phyloP scores from a whole-genome alignment of 2,888 invertebrate species.

The Oligia strigilis region DNA sequence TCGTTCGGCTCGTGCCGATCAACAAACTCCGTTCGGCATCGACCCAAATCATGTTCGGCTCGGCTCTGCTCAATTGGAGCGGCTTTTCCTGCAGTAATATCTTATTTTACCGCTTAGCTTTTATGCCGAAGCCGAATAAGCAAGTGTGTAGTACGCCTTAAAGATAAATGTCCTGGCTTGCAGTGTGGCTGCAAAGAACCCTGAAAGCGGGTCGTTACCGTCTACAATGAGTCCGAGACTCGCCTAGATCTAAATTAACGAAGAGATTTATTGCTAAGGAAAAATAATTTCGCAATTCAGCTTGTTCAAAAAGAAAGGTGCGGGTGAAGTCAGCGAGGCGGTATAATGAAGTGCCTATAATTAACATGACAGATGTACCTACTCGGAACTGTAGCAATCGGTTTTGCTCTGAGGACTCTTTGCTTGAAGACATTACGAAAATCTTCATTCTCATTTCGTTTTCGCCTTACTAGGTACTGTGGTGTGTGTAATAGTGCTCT shows the following conservation, averaged over 20 bases:
- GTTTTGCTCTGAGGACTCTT: background rate
- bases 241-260: constrained; percentile 70
- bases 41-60: background rate
- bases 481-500: background rate
- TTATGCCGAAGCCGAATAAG: background rate
- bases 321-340: constrained; percentile 46
- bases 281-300: constrained; percentile 63
- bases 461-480: background rate
- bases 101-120: background rate
- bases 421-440: background rate
- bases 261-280: constrained; percentile 68
- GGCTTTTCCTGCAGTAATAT: background rate
- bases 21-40: background rate
- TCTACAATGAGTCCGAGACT: constrained; percentile 53
- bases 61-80: no score
- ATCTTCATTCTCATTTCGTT: background rate
- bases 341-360: constrained; percentile 62
- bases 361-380: constrained; percentile 61
- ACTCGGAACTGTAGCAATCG: background rate
- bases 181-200: constrained; percentile 52
- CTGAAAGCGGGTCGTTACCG: constrained; percentile 59
- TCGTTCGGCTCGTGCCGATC: background rate
- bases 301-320: constrained; percentile 62
- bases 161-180: constrained; percentile 38
- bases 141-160: background rate